Conservation (phyloP, 2,113 vertebrate species). For the Eleginops maclovinus region DNA sequence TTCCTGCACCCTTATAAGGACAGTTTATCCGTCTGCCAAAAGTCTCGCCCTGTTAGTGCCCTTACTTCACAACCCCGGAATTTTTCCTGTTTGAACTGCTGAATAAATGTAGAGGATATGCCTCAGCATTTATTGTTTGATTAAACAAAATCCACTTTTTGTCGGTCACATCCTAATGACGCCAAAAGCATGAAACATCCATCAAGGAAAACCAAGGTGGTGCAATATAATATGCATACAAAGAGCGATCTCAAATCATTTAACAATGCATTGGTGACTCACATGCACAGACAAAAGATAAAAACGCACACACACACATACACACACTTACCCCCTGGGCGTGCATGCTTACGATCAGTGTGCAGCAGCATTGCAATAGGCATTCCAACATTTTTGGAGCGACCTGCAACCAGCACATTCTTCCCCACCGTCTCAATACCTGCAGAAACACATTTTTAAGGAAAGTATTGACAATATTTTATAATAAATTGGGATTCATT, state of each 20-base stretch:
- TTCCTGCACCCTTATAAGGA: constrained; percentile 70
- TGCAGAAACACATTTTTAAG: constrained; percentile 68
- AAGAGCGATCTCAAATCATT: neutral
- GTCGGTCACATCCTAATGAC: constrained; percentile 2
- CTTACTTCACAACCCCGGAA: constrained; percentile 20
- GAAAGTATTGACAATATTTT: neutral
- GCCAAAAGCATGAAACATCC: neutral
- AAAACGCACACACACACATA: constrained; percentile 4
- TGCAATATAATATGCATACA: constrained; percentile 30
- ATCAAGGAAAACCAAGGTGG: constrained; percentile 44
- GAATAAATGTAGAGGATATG: too few species aligned
- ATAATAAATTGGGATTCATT: neutral
- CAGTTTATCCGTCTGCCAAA: constrained; percentile 26
- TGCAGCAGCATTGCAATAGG: constrained; percentile 94
- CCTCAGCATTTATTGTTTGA: constrained; percentile 43
- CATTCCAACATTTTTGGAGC: constrained; percentile 96
- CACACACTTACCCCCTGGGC: constrained; percentile 88
- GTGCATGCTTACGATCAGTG: constrained; percentile 89
- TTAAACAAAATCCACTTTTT: constrained; percentile 3
- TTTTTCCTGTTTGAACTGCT: constrained; percentile 5
- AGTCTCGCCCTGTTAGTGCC: constrained; percentile 23
- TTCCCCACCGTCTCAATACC: constrained; percentile 92
- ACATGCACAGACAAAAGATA: constrained; percentile 35
- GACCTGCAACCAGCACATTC: constrained; percentile 92
- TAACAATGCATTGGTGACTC: neutral